Evolutionary conservation across 2,797 vertebrate genomes (phyloP).

Genomic region (Malacoctenus gilli): DNA sequence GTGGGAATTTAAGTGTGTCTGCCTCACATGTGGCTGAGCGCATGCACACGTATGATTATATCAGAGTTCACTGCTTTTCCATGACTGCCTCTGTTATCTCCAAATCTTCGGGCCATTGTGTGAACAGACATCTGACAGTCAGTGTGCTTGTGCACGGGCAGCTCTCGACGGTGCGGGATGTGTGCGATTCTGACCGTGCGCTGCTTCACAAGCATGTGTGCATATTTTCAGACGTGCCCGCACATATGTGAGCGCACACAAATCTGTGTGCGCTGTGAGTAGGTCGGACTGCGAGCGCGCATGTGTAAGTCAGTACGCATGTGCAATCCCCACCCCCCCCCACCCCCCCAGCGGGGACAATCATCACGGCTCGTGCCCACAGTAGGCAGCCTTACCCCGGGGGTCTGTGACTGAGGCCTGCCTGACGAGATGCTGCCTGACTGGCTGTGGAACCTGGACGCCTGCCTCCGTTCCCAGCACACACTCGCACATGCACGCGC

Average conservation of each 20-base stretch:
- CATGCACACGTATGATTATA: constrained; percentile 6
- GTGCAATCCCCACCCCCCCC: no score
- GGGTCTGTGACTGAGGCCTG: constrained; percentile 78
- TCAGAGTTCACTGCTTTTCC: constrained; percentile 10
- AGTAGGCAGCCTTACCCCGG: constrained; percentile 78
- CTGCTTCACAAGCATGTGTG: constrained; percentile 5
- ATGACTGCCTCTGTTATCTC: constrained; percentile 4
- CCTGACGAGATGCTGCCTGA: constrained; percentile 84
- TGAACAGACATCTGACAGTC: constrained; percentile 8
- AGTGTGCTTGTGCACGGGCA: constrained; percentile 4
- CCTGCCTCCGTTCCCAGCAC: constrained; percentile 52
- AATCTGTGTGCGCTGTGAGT: constrained; percentile 37
- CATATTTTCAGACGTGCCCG: constrained; percentile 22
- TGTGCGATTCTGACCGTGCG: constrained; percentile 9
- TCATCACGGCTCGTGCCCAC: constrained; percentile 82
- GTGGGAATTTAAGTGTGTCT: constrained; percentile 28
- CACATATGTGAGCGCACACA: constrained; percentile 28
- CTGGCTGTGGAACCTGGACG: constrained; percentile 78
- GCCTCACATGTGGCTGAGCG: neutral
- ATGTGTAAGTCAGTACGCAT: constrained; percentile 57
- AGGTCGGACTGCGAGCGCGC: constrained; percentile 33
- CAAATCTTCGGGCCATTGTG: constrained; percentile 9
- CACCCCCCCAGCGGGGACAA: constrained; percentile 76
- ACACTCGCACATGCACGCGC: constrained; percentile 25
- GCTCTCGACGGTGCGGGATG: neutral